Percentiles rank a stretch among this genome's conserved stretches.
These are phyloP conservation scores for Pelosia muscerda DNA, from an alignment of 2,888 invertebrate genomes.

Conservation along the genomic window DNA sequence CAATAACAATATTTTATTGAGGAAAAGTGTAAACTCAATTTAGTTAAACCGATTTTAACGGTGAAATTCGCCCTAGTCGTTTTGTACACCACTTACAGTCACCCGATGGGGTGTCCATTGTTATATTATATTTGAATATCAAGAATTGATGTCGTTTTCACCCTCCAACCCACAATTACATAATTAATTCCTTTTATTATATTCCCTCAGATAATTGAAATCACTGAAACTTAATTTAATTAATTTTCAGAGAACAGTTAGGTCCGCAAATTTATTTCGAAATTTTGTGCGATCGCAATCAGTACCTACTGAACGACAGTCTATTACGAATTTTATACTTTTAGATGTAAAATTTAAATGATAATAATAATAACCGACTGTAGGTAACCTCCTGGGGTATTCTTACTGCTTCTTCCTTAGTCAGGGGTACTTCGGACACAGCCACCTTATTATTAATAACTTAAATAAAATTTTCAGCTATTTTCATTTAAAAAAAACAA, in stretches of 20 bases:
- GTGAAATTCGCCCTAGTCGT: neutral
- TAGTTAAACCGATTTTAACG: neutral
- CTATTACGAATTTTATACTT: constrained; percentile 32
- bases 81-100: neutral
- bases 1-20: too few species aligned
- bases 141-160: neutral
- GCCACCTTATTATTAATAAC: too few species aligned
- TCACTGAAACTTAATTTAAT: constrained; percentile 38
- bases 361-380: constrained; percentile 12
- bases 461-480: too few species aligned
- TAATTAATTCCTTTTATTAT: constrained; percentile 22
- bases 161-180: neutral
- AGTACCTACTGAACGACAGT: constrained; percentile 9
- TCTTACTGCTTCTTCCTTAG: too few species aligned
- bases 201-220: constrained; percentile 28
- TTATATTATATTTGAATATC: neutral
- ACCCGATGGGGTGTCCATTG: neutral
- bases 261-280: constrained; percentile 32
- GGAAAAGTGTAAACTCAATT: neutral
- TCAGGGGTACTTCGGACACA: too few species aligned
- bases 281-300: constrained; percentile 19
- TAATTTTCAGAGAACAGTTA: constrained; percentile 31
- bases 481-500: too few species aligned
- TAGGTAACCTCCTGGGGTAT: too few species aligned
- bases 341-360: constrained; percentile 21